Evolutionary conservation across 2,888 invertebrate genomes (phyloP), one percentile per base, ranked within the genome.

Genomic region (Andrena hattorfiana): DNA sequence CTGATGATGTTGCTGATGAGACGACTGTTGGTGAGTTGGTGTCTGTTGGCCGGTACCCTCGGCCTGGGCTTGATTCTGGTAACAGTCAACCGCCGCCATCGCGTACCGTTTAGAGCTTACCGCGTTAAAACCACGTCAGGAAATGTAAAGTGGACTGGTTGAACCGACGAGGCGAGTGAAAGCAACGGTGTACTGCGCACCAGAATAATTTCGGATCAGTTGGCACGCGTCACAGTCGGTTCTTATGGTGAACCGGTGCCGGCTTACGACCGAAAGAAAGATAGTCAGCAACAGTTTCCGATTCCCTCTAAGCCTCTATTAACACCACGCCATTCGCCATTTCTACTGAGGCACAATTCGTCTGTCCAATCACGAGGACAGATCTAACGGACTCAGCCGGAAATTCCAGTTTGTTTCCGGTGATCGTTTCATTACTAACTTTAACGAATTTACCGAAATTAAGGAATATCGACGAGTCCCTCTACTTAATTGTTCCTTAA

Each of bases 31-130:
- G 28, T 86, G 88, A 26, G 56, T 32, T 77, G 85, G 84, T 64
- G 84, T 81, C 69, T 81, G 82, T 87, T 89, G 85, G 48, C 88
- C 88, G 81, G 87, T 85, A 83, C 87, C 88, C 84, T 91, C 91
- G 83, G 72, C 81, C 81, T 90, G 90, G 72, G 90, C 85, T 85
- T 91, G 90, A 85, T 91, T 92, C 84, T 92, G 93, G 89, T 91
- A 93, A 90, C 91, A 92, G 87, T 92, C 93, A 81, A 93, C 92
- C 87, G 93, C 91, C 92, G 93, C 93, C 93, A 93, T 93, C 88
- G 89, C 82, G 82, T 84, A 67, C 78, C 71, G 80, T 74, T 78
- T 86, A 64, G 63, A 68, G 83, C 82, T 86, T 85, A 84, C 78
- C 77, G 64, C 79, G 81, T 81, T 83, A 77, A 81, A 84, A 76